phyloP scores from a whole-genome alignment of 2,797 vertebrate species.

The Artibeus jamaicensis region DNA sequence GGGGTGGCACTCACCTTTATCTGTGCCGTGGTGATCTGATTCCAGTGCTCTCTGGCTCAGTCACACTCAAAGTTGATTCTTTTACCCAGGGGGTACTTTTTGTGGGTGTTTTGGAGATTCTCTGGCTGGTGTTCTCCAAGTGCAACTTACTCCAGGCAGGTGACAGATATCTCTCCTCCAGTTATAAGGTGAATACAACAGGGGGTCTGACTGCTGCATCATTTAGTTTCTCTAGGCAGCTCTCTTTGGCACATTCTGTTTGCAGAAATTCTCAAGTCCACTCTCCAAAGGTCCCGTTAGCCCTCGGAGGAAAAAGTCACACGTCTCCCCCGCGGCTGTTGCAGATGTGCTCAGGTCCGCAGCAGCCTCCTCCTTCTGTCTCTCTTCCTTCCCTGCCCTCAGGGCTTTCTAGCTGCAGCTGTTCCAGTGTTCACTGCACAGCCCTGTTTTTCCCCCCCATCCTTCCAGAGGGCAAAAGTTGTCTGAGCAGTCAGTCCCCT shows the following conservation, averaged over 20 bases:
- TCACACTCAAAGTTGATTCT: neutral
- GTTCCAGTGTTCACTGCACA: neutral
- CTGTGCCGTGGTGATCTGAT: neutral
- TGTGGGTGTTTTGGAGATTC: neutral
- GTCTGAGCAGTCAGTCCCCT: neutral
- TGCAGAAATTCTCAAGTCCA: neutral
- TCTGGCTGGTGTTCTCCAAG: neutral
- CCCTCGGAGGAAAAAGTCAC: neutral
- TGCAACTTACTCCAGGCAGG: neutral
- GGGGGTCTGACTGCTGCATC: neutral
- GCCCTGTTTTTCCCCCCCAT: neutral
- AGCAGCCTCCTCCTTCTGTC: neutral
- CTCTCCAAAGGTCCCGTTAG: neutral
- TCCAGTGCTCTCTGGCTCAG: neutral
- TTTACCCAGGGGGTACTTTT: neutral
- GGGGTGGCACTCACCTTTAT: neutral
- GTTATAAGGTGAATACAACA: neutral
- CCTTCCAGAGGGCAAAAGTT: neutral
- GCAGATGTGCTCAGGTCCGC: neutral
- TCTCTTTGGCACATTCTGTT: neutral
- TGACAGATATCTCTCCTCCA: neutral
- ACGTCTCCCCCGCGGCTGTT: fast-evolving
- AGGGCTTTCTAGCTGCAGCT: neutral
- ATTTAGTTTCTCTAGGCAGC: neutral
- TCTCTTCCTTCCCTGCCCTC: neutral